Base-by-base conservation (phyloP, 30 jellyfish, hydroid and myxozoan genomes). In the Nemopilema nomurai region DNA sequence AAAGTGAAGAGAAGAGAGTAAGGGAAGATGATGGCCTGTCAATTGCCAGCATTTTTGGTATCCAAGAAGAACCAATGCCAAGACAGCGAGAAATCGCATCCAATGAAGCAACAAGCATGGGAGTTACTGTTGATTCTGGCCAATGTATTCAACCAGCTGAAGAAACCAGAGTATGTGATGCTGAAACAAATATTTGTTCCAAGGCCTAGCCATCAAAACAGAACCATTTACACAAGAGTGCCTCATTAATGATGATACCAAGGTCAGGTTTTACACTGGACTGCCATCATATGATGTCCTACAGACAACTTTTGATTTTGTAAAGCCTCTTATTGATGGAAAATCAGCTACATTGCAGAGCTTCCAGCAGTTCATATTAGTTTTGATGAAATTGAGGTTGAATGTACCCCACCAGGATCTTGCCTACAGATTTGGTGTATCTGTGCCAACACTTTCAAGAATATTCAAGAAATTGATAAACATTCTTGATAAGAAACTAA, bases 1-100 rank as follows among this genome's bases (percentile, higher is more conserved):
- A 68, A 68, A 68, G 28, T 68, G 50, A 27, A 68, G 78, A 68
- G 78, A 68, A 68, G 50, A 22, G 78, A 68, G 32, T 68, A 32
- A 68, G 78, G 78, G 78, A 22, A 68, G 78, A 68, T 68, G 78
- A 68, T 27, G 51, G 78, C 50, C 78, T 68, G 78, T 32, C 50
- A 23, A 27, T 68, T 68, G 78, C 78, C 78, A 68, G 51, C 78
- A 68, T 68, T 27, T 68, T 68, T 27, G 50, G 21, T 20, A 27
- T 22, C 78, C 78, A 22, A 23, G 78, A 68, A 20, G 78, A 68
- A 68, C 50, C 78, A 68, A 68, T 68, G 78, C 78, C 78, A 68
- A 27, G 50, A 68, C 28, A 68, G 41, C 50, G 78, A 68, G 78
- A 22, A 32, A 27, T 20, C 23, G 19, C 32, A 32, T 41, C 57